Conservation (phyloP, 1,140 invertebrate species). For the Drosophila rufa region DNA sequence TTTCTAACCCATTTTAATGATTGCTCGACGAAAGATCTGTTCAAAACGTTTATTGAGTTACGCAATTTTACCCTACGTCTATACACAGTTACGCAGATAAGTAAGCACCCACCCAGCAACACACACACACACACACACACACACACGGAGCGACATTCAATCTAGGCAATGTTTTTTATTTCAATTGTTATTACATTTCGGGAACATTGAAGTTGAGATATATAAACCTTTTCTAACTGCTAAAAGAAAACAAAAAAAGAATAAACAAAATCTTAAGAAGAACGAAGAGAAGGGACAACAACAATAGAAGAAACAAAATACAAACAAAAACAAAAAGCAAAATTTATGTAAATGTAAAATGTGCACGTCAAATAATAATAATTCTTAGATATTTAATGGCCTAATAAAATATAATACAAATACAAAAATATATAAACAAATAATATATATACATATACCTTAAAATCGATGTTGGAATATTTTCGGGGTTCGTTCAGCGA, state of each 20-base stretch:
- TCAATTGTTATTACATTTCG: conserved; percentile 76
- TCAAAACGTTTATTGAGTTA: conserved; percentile 18
- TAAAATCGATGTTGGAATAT: conserved; percentile 5
- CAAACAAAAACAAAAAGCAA: conserved; percentile 32
- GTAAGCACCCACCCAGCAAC: conserved; percentile 31
- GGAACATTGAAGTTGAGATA: conserved; percentile 71
- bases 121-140: conserved; percentile 4
- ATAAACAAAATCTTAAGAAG: neutral
- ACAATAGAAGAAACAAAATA: neutral
- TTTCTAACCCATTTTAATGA: conserved; percentile 8
- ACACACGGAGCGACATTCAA: conserved; percentile 47
- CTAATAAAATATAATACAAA: conserved; percentile 77
- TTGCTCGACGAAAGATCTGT: conserved; percentile 45
- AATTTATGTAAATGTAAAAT: conserved; percentile 83
- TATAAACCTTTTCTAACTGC: conserved; percentile 65
- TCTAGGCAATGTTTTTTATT: conserved; percentile 69
- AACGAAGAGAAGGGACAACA: conserved; percentile 25
- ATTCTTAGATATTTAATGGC: conserved; percentile 80
- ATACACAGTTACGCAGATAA: conserved; percentile 26
- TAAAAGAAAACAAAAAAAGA: conserved; percentile 27
- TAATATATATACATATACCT: conserved; percentile 21
- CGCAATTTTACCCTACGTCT: conserved; percentile 17
- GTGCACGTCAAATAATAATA: conserved; percentile 83
- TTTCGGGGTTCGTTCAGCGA: neutral
- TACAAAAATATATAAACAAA: conserved; percentile 52